phyloP scores from a whole-genome alignment of 2,888 invertebrate genomes.

The Caradrina clavipalpis region DNA sequence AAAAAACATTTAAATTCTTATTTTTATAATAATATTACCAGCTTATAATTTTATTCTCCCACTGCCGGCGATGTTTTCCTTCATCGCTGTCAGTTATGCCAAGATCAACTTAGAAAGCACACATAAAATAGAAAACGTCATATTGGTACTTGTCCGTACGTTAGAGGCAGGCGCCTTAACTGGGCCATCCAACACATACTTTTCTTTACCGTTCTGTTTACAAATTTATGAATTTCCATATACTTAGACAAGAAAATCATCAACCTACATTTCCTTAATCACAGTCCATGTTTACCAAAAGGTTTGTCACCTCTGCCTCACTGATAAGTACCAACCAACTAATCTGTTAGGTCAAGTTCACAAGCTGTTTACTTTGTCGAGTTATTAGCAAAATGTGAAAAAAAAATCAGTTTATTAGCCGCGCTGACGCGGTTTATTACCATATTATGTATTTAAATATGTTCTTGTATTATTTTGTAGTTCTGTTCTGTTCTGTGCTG shows the following conservation, averaged over 20 bases:
- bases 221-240: neutral
- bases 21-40: too few relatives aligned
- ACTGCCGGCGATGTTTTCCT: too few relatives aligned
- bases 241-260: neutral
- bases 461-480: conserved; percentile 68
- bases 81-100: too few relatives aligned
- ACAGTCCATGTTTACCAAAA: conserved; percentile 25
- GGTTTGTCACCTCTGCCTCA: conserved; percentile 39
- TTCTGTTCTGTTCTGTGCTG: conserved; percentile 72
- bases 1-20: too few relatives aligned
- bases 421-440: conserved; percentile 72
- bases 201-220: too few relatives aligned
- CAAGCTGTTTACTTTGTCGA: conserved; percentile 76
- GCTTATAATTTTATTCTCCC: too few relatives aligned
- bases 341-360: conserved; percentile 89
- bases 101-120: too few relatives aligned
- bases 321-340: conserved; percentile 70
- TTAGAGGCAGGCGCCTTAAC: too few relatives aligned
- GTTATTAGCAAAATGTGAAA: conserved; percentile 86
- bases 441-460: conserved; percentile 69
- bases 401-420: conserved; percentile 82
- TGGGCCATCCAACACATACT: too few relatives aligned
- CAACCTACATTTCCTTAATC: conserved; percentile 1
- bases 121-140: too few relatives aligned
- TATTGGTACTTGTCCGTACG: too few relatives aligned